A percentile compares a stretch with the other conserved stretches of the same genome.
These are phyloP conservation scores for Noctuana brunneofusca DNA, from an alignment of 2,888 invertebrate species.

Conservation along the genomic window DNA sequence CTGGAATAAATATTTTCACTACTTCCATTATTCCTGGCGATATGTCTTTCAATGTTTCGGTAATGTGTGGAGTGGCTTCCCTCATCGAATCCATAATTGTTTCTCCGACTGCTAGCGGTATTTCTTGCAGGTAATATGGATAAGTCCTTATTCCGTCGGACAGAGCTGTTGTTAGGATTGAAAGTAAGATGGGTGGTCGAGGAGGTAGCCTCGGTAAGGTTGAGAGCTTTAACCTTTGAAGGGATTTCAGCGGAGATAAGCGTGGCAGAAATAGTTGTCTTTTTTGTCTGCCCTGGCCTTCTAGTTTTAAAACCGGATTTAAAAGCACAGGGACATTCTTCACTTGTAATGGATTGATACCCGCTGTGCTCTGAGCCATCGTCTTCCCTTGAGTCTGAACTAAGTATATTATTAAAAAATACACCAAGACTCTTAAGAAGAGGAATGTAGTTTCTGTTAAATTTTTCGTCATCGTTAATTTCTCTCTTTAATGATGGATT, in stretches of 20 bases:
- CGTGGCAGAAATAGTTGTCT: slow-evolving; percentile 68
- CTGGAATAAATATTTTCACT: slow-evolving; percentile 66
- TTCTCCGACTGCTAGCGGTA: slow-evolving; percentile 73
- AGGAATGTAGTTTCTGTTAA: slow-evolving; percentile 65
- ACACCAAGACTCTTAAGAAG: slow-evolving; percentile 69
- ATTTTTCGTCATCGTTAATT: slow-evolving; percentile 56
- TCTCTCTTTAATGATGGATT: slow-evolving; percentile 61
- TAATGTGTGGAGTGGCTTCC: slow-evolving; percentile 74
- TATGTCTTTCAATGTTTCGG: slow-evolving; percentile 72
- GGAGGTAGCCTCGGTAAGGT: slow-evolving; percentile 60
- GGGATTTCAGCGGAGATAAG: slow-evolving; percentile 56
- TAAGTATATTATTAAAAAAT: slow-evolving; percentile 71
- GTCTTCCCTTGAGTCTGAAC: slow-evolving; percentile 56
- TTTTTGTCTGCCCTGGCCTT: slow-evolving; percentile 55
- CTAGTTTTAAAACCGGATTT: slow-evolving; percentile 37
- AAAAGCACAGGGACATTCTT: slow-evolving; percentile 24
- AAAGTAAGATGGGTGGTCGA: slow-evolving; percentile 65
- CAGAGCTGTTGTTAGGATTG: slow-evolving; percentile 69
- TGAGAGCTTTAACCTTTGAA: slow-evolving; percentile 49
- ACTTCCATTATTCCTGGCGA: slow-evolving; percentile 76
- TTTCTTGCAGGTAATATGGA: slow-evolving; percentile 77
- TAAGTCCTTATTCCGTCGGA: slow-evolving; percentile 75
- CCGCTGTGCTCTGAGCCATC: slow-evolving; percentile 36
- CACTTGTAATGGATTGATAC: slow-evolving; percentile 28
- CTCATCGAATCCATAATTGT: slow-evolving; percentile 74